These are phyloP conservation scores for Papilio xuthus DNA, from an alignment of 1,140 invertebrate species.

Conservation along the genomic window DNA sequence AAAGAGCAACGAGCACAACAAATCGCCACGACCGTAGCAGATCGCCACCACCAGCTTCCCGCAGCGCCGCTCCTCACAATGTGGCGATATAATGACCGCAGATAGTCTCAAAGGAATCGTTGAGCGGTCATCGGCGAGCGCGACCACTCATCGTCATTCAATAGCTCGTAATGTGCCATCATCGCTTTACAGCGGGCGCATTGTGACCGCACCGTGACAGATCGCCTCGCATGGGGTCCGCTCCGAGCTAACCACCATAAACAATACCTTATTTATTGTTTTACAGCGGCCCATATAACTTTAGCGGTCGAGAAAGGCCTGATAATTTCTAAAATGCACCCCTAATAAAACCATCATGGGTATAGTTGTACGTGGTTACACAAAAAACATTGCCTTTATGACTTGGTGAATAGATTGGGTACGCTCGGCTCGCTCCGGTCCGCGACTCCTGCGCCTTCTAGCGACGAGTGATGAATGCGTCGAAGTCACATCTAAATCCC, in stretches of 20 bases:
- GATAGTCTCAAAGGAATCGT: conserved; percentile 57
- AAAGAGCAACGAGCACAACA: conserved; percentile 39
- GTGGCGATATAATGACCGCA: conserved; percentile 42
- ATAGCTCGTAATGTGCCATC: conserved; percentile 62
- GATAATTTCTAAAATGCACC: conserved; percentile 69
- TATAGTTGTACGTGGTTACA: conserved; percentile 46
- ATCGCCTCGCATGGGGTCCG: conserved; percentile 63
- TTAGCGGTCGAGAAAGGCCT: conserved; percentile 55
- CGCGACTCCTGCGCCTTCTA: conserved; percentile 48
- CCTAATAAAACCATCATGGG: conserved; percentile 75
- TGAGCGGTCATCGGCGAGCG: conserved; percentile 54
- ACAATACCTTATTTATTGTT: conserved; percentile 77
- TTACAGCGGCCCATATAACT: conserved; percentile 74
- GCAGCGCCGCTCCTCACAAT: conserved; percentile 56
- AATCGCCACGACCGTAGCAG: conserved; percentile 34
- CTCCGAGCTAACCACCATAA: conserved; percentile 57
- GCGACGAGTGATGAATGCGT: conserved; percentile 65
- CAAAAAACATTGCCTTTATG: conserved; percentile 66
- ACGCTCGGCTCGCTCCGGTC: conserved; percentile 60
- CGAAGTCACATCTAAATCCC: conserved; percentile 67
- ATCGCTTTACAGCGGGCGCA: conserved; percentile 57
- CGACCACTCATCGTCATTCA: conserved; percentile 54
- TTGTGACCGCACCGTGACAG: conserved; percentile 57
- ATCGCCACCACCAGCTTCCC: not conserved
- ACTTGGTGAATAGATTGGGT: conserved; percentile 69